A percentile compares a stretch with the other conserved stretches of the same genome.
These are phyloP conservation scores for Yponomeuta plumbellus DNA, from an alignment of 2,888 invertebrate genomes.

Conservation along the genomic window DNA sequence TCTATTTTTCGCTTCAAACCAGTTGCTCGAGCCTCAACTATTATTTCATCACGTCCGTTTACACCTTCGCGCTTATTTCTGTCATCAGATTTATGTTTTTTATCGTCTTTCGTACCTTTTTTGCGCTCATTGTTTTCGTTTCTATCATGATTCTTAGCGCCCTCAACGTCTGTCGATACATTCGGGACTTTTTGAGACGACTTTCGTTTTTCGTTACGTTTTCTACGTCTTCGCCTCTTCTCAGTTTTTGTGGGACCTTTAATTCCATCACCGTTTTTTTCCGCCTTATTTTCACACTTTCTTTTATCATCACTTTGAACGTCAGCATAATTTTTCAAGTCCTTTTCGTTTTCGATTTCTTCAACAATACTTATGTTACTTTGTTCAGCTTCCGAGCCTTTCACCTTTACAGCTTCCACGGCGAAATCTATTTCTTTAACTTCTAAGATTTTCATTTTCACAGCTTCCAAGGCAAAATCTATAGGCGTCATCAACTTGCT, in stretches of 20 bases:
- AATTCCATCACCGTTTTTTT: no score
- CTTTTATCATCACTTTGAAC: no score
- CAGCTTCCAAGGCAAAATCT: conserved; percentile 30
- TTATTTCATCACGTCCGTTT: background rate
- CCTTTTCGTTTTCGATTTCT: background rate
- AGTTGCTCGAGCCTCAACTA: background rate
- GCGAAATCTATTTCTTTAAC: conserved; percentile 30
- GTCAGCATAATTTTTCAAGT: no score
- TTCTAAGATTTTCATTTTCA: background rate
- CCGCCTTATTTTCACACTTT: no score
- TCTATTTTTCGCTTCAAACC: background rate
- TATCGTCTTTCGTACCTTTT: conserved; percentile 19
- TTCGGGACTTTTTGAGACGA: no score
- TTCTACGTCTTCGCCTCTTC: no score
- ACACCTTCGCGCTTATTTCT: background rate
- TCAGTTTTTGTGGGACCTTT: no score
- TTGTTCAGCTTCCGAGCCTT: background rate
- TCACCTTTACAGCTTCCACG: conserved; percentile 22
- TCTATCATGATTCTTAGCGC: background rate
- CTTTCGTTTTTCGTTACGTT: no score
- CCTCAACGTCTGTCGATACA: no score
- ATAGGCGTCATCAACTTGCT: conserved; percentile 25
- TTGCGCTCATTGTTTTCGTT: conserved; percentile 20
- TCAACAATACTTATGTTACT: background rate
- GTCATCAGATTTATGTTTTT: conserved; percentile 6